phyloP scores from a whole-genome alignment of 2,888 invertebrate species.

The Elmis aenea region DNA sequence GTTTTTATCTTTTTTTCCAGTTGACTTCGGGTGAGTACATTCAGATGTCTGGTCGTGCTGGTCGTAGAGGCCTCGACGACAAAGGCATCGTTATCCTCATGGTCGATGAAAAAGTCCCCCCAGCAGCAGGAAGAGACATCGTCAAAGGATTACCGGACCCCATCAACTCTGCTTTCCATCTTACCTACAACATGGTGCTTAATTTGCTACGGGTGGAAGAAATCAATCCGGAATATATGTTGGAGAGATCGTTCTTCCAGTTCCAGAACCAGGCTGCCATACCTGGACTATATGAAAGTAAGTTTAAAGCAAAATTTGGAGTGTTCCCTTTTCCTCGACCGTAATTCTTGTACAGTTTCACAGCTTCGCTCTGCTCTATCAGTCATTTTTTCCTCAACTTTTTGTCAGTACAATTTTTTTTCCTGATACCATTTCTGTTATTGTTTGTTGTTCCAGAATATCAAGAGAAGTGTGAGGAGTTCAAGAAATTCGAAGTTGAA shows the following conservation, averaged over 20 bases:
- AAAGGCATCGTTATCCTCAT: conserved; percentile 96
- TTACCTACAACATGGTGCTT: conserved; percentile 99
- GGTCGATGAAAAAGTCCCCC: conserved; percentile 95
- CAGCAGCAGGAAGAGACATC: conserved; percentile 67
- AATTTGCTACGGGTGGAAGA: conserved; percentile 96
- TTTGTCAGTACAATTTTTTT: no score
- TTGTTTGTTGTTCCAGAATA: no score
- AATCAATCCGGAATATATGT: conserved; percentile 99
- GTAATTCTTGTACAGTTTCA: no score
- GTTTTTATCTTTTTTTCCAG: conserved; percentile 38
- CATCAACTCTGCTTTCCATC: conserved; percentile 97
- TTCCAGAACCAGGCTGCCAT: conserved; percentile 97
- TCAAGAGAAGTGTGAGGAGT: conserved; percentile 60
- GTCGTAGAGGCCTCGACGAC: conserved; percentile 93
- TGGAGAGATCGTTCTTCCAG: conserved; percentile 96
- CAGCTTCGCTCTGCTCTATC: no score
- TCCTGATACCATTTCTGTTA: no score
- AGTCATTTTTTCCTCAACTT: no score
- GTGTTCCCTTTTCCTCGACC: no score
- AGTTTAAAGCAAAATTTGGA: no score
- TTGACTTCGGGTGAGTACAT: conserved; percentile 98
- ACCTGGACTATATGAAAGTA: conserved; percentile 82
- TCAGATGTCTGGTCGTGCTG: conserved; percentile 99
- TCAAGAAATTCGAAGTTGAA: conserved; percentile 60
- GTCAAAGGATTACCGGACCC: conserved; percentile 89